Base-by-base conservation (phyloP, 2,888 invertebrate genomes). In the Kryphioiulus occultus region DNA sequence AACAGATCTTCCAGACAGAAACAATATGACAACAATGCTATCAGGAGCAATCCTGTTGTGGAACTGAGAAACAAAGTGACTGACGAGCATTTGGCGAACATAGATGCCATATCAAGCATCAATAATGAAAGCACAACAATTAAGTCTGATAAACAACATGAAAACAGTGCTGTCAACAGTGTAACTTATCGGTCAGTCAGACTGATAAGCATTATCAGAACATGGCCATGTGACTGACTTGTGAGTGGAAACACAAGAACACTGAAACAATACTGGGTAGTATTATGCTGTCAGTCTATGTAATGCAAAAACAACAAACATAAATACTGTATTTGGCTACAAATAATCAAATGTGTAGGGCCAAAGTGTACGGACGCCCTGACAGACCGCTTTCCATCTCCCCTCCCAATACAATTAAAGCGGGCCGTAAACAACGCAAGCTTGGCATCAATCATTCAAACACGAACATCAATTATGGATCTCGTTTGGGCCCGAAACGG, bases 391-490 rank as follows among this genome's bases (percentile, higher is more conserved):
- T 26, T 68, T 26, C 9, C 22, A 26, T 47, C 2, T 47, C 47
- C 15, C 10, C 10, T 68, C 68, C 68, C 26, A 68, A 26, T 26
- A 68, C 22, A 22, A 26, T 68, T 22, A 26, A 68, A 68, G 26
- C 26, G 5, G 22, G 26, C 9, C 68, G 26, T 26, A 68, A 68
- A 68, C 68, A 68, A 68, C 68, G 12, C 68, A 68, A 68, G 68
- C 68, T 68, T 12, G 68, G 22, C 78, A 78, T 78, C 30, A 78
- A 78, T 78, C 30, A 78, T 78, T 78, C 78, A 78, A 32, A 30
- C 30, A 78, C 30, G 30, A 78, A 78, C 78, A 78, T 78, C 78
- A 78, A 78, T 78, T 78, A 78, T 78, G 78, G 10, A 78, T 30
- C 30, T 78, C 78, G 17, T 30, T 78, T 78, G 32, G 30, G 26